Base-by-base conservation (phyloP, 2,888 invertebrate species). In the Osmoderma eremita region DNA sequence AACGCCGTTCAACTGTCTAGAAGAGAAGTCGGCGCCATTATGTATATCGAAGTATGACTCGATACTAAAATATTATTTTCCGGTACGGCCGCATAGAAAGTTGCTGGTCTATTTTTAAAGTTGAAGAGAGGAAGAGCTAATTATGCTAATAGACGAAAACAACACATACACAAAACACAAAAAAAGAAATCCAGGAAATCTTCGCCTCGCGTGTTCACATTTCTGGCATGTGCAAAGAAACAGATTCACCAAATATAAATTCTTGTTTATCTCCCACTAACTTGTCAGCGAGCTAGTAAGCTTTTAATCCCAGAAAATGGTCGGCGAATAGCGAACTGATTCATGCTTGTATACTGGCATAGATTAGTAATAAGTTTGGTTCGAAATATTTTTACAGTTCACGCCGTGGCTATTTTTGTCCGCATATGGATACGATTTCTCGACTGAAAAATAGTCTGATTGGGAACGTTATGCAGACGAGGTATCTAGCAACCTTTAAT, bases 271-370 rank as follows among this genome's bases (percentile, higher is more conserved):
- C 58, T 17, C 15, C 30, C 36, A 17, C 17, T 61, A 30, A 17
- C 17, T 17, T 45, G 36, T 45, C 45, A 61, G 45, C 58, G 36
- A 45, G 45, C 45, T 61, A 30, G 45, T 61, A 30, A 61, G 30
- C 18, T 30, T 48, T 39, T 61, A 45, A 61, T 61, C 24, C 58
- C 12, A 61, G 45, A 48, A 61, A 45, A 45, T 45, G 45, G 48
- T 17, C 45, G 58, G 13, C 17, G 45, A 61, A 61, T 61, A 61
- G 30, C 30, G 30, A 41, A 45, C 58, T 61, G 58, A 61, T 61
- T 61, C 58, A 61, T 24, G 18, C 38, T 30, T 56, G 13, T 24
- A 61, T 61, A 30, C 30, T 38, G 53, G n/a, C 24, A 15, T 45
- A 6, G 30, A 36, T 61, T 48, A 61, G 41, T 61, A 61, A 24